Base-by-base conservation (phyloP, 2,797 vertebrate species). In the Apogon hyalosoma region DNA sequence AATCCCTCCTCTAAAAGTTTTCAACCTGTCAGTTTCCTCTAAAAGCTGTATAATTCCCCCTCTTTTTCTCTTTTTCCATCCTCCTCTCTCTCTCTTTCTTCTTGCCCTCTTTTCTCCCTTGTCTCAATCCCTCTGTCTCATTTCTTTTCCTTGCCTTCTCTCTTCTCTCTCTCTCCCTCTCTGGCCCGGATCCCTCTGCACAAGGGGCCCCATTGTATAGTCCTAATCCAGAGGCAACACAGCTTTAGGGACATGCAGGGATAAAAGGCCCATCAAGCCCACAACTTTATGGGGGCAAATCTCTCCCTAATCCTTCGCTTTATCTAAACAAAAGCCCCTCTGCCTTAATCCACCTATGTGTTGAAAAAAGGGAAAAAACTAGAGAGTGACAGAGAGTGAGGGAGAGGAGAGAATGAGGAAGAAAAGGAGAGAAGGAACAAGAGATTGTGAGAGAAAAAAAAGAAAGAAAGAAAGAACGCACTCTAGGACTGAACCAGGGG, bases 251-350 rank as follows among this genome's bases (percentile, higher is more conserved):
- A 96, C 96, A 96, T 95, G 95, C 92, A 94, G 94, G 96, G 96
- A 98, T 98, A 97, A 98, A 98, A 97, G 96, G 95, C 87, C 95
- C 95, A 96, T 97, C 96, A 97, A 96, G 95, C 88, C 96, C 96
- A 96, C 95, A 93, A 96, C 95, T 90, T 97, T 96, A 95, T 96
- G 95, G 96, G 96, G 96, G 96, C 95, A 96, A 97, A 97, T 95
- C 95, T 96, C 89, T 95, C 89, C 94, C 94, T 98, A 98, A 98
- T 97, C 97, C 96, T 94, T 95, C 88, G 95, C 95, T 98, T 97
- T 97, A 93, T 93, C 96, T 96, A 97, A 97, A 98, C 96, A 93
- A 98, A 97, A 92, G 92, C 89, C 87, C 91, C 86, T 91, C 90
- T 92, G 82, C 91, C 91, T 92, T 94, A 93, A 94, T 93, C 92